Base-by-base conservation (phyloP, 2,113 vertebrate genomes). In the Empidonax alnorum region DNA sequence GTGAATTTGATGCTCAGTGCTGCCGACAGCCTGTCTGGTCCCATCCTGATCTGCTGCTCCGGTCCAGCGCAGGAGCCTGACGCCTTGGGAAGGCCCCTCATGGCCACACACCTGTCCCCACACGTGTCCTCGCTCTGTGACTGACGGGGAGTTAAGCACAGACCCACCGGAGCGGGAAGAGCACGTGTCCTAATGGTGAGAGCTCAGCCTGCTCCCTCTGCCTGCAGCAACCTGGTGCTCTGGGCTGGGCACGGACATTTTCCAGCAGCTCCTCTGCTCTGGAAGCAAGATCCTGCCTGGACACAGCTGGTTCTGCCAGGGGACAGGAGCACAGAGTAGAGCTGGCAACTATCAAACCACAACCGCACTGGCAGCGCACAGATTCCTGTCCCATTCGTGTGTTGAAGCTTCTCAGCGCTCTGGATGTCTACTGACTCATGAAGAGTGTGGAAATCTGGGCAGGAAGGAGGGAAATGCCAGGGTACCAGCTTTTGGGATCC, bases 91-190 rank as follows among this genome's bases (percentile, higher is more conserved):
- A 61, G 46, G 33, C 13, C 44, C 42, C 5, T 0, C 9, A 5
- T 12, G 28, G 50, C 37, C 11, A 0, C 73, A 63, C 39, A 3
- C 65, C 46, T 5, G 2, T 74, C 66, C 33, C 37, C 28, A 49
- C 39, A 49, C 3, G 7, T 47, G 33, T 71, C 39, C 71, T 44
- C 39, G 47, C 53, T 23, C 47, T 42, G 67, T 59, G 50, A 22
- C 14, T 25, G 52, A 22, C 0, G 1, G 15, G 0, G 1, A 75
- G 50, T 63, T 84, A n/a, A 41, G 24, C 59, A 41, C 3, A 0
- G 66, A 76, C 21, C 47, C 84, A 75, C 49, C 1, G 7, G 71
- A 69, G 47, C 9, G 3, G 44, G 72, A 79, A 63, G 41, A 95
- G 75, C 50, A 33, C 5, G 2, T 33, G 67, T 41, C 35, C 17